These are phyloP conservation scores for Chrysolina haemoptera DNA, from an alignment of 2,888 invertebrate genomes.

Conservation along the genomic window DNA sequence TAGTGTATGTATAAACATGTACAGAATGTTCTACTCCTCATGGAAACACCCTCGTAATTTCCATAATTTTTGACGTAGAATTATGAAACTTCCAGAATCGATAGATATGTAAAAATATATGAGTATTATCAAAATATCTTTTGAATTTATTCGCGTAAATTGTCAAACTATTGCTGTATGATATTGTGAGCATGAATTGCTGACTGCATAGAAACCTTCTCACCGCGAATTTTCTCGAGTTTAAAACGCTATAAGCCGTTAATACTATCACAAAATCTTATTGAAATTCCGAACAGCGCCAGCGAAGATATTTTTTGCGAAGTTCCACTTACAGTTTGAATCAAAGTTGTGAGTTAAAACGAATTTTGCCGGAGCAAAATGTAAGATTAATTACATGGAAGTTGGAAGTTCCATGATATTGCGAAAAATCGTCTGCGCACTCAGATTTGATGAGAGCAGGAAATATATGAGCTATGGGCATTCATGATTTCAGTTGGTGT, in stretches of 20 bases:
- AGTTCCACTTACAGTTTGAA: slow-evolving; percentile 42
- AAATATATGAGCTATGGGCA: background rate
- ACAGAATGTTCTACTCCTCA: too few species aligned
- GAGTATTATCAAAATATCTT: too few species aligned
- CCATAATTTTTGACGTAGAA: too few species aligned
- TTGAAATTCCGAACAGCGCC: slow-evolving; percentile 27
- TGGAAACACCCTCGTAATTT: too few species aligned
- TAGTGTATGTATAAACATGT: too few species aligned
- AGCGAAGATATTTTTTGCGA: slow-evolving; percentile 24
- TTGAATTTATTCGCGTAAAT: too few species aligned
- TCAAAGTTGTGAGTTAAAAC: slow-evolving; percentile 39
- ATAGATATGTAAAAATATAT: too few species aligned
- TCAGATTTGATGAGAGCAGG: background rate
- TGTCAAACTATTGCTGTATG: too few species aligned
- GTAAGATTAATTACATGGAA: slow-evolving; percentile 46
- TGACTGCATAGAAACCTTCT: too few species aligned
- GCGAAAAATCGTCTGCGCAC: slow-evolving; percentile 31
- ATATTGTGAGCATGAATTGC: too few species aligned
- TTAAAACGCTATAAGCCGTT: background rate
- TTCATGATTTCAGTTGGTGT: too few species aligned
- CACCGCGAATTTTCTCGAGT: background rate
- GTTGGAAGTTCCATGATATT: slow-evolving; percentile 33
- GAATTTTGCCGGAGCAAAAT: slow-evolving; percentile 39
- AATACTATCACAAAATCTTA: background rate
- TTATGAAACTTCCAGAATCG: too few species aligned